Percentiles rank a stretch among this genome's conserved stretches.
These are phyloP conservation scores for Drosophila longiperda DNA, from an alignment of 2,888 invertebrate genomes.

Conservation along the genomic window DNA sequence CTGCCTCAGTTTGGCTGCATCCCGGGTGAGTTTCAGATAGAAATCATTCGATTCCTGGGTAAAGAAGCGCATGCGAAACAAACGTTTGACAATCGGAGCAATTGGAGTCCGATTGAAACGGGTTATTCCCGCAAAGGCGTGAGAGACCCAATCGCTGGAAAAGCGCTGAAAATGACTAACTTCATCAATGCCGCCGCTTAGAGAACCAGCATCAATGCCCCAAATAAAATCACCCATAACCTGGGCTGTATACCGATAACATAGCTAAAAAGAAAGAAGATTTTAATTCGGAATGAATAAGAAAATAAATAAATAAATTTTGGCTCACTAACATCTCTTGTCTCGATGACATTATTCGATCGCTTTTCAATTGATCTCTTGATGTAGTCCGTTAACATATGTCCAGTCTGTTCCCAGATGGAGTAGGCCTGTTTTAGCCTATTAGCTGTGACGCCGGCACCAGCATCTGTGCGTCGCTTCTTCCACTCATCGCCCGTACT, in stretches of 20 bases:
- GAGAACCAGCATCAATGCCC: constrained; percentile 79
- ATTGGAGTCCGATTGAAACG: constrained; percentile 55
- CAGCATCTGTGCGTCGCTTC: constrained; percentile 84
- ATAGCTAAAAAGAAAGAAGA: constrained; percentile 55
- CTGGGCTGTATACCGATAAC: constrained; percentile 72
- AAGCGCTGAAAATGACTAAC: constrained; percentile 48
- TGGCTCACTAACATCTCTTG: constrained; percentile 70
- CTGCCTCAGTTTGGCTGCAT: constrained; percentile 70
- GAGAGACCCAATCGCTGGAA: constrained; percentile 38
- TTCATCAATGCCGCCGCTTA: constrained; percentile 44
- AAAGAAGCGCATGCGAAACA: constrained; percentile 63
- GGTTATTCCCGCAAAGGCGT: constrained; percentile 48
- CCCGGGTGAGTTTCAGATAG: constrained; percentile 68
- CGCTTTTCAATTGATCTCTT: constrained; percentile 23
- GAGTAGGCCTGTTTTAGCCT: constrained; percentile 82
- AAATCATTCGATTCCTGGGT: constrained; percentile 87
- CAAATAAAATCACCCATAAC: constrained; percentile 80
- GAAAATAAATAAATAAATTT: neutral
- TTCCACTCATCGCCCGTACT: constrained; percentile 84
- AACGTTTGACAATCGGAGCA: constrained; percentile 51
- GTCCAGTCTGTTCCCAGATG: constrained; percentile 68
- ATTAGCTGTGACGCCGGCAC: constrained; percentile 85
- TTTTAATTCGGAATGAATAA: neutral
- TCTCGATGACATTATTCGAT: constrained; percentile 62
- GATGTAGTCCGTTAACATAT: constrained; percentile 58